Percentiles rank a stretch among this genome's conserved stretches.
Conservation (phyloP, 2,888 invertebrate species). For the Leptopilina syphax region DNA sequence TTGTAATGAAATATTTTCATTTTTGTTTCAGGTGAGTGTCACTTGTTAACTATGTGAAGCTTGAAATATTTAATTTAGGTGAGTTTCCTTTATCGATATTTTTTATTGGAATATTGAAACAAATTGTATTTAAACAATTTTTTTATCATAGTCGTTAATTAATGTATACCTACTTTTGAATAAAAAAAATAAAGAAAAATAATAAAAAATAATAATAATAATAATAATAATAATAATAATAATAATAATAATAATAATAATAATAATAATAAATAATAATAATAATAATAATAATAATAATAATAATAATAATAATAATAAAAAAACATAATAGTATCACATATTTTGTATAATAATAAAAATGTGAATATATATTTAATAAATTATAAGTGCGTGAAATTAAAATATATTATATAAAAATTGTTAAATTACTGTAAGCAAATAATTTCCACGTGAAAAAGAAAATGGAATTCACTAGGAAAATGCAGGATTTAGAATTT, state of each 20-base stretch:
- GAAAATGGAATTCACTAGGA: no score
- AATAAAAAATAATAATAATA: no score
- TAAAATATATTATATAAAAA: background rate
- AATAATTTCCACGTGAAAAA: background rate
- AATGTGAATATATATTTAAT: background rate
- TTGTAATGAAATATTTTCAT: background rate
- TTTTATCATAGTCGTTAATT: conserved; percentile 12
- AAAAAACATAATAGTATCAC: background rate
- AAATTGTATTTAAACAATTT: background rate
- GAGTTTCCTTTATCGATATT: background rate
- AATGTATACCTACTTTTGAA: no score
- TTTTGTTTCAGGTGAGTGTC: conserved; percentile 25
- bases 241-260: no score
- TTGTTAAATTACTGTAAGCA: background rate
- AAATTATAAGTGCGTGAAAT: background rate
- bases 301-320: no score
- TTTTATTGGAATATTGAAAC: background rate
- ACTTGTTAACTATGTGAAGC: background rate
- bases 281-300: no score
- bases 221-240: no score
- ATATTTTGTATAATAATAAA: background rate
- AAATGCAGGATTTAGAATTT: no score
- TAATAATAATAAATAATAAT: no score
- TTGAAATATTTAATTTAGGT: no score
- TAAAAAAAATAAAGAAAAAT: no score